Conservation (phyloP, 2,888 invertebrate species). For the Mycogona germanica region DNA sequence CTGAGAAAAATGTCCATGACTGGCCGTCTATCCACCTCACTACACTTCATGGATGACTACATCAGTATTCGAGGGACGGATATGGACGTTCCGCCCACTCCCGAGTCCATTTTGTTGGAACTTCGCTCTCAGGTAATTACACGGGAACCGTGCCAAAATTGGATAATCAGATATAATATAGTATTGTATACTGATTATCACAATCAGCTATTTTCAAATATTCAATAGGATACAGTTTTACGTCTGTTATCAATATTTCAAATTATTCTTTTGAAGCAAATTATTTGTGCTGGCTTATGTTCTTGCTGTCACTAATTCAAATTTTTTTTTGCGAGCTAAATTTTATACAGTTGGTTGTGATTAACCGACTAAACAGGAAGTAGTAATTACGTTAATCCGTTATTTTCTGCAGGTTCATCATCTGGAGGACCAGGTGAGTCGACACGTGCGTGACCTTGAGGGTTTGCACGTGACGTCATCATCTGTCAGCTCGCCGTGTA, state of each 20-base stretch:
- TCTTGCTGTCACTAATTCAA: too few species aligned
- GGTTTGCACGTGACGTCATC: conserved; percentile 49
- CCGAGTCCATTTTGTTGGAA: conserved; percentile 23
- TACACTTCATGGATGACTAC: conserved; percentile 34
- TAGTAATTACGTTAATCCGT: too few species aligned
- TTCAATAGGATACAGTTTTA: too few species aligned
- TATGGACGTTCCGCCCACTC: conserved; percentile 20
- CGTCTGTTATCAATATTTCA: too few species aligned
- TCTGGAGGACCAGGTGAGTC: conserved; percentile 52
- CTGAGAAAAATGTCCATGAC: conserved; percentile 18
- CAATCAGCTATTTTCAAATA: too few species aligned
- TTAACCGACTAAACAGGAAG: not conserved
- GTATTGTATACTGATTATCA: too few species aligned
- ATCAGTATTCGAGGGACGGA: conserved; percentile 30
- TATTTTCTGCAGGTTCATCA: conserved; percentile 43
- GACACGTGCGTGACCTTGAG: conserved; percentile 59
- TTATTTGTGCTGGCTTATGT: too few species aligned
- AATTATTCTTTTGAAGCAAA: too few species aligned
- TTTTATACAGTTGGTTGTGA: too few species aligned
- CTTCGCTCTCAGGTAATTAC: conserved; percentile 22
- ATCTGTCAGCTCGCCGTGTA: conserved; percentile 54
- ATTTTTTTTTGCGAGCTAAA: too few species aligned
- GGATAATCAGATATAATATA: too few species aligned
- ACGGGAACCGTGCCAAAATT: not conserved
- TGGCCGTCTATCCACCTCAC: not conserved